phyloP scores from a whole-genome alignment of 2,888 invertebrate species.

The Pyrrhia umbra region DNA sequence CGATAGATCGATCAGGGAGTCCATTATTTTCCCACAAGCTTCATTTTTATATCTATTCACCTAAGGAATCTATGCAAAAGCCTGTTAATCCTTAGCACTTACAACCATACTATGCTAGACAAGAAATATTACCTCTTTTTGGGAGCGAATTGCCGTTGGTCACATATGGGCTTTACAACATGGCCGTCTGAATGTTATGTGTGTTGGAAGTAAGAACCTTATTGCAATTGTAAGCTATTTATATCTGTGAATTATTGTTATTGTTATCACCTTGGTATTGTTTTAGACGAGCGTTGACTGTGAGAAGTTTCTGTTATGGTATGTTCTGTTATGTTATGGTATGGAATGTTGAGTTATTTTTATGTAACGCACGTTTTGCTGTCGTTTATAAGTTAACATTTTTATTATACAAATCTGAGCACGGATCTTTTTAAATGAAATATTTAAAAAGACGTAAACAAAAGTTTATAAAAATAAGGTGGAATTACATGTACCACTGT shows the following conservation, averaged over 20 bases:
- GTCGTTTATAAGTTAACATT: too few species aligned
- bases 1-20: too few species aligned
- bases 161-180: slow-evolving; percentile 60
- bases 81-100: slow-evolving; percentile 50
- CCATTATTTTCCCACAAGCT: too few species aligned
- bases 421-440: too few species aligned
- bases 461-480: too few species aligned
- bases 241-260: slow-evolving; percentile 53
- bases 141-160: slow-evolving; percentile 48
- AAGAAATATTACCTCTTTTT: slow-evolving; percentile 59
- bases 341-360: not conserved
- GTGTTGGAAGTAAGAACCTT: slow-evolving; percentile 28
- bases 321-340: too few species aligned
- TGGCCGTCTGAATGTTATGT: slow-evolving; percentile 10
- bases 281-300: slow-evolving; percentile 31
- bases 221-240: slow-evolving; percentile 60
- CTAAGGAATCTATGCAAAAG: slow-evolving; percentile 36
- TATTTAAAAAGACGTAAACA: too few species aligned
- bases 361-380: not conserved
- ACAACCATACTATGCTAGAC: slow-evolving; percentile 18
- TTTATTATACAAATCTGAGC: too few species aligned
- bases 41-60: slow-evolving; percentile 8
- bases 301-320: slow-evolving; percentile 8
- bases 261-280: slow-evolving; percentile 56
- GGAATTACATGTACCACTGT: too few species aligned